A percentile compares a stretch with the other conserved stretches of the same genome.
phyloP scores from a whole-genome alignment of 2,888 invertebrate genomes.

The Drosophila suboccidentalis region DNA sequence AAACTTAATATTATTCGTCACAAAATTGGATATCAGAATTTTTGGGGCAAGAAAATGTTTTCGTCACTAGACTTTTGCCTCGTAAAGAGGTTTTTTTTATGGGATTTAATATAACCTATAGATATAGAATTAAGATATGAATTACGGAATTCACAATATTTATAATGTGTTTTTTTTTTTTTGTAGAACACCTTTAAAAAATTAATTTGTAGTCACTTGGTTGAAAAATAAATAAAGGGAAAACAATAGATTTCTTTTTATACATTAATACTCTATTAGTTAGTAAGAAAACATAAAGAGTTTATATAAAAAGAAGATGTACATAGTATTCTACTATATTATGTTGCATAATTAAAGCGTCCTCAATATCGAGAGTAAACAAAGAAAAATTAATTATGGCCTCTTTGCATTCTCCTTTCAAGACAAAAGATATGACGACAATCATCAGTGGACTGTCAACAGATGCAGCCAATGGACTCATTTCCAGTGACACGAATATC shows the following conservation, averaged over 20 bases:
- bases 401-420: conserved; percentile 10
- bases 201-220: too few relatives aligned
- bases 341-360: conserved; percentile 15
- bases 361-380: conserved; percentile 46
- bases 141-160: too few relatives aligned
- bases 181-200: too few relatives aligned
- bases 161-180: too few relatives aligned
- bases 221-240: too few relatives aligned
- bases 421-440: conserved; percentile 21
- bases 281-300: background rate
- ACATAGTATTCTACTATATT: conserved; percentile 7
- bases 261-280: background rate
- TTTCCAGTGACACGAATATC: conserved; percentile 29
- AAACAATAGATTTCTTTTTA: background rate
- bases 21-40: too few relatives aligned
- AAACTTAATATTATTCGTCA: too few relatives aligned
- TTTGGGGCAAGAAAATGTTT: too few relatives aligned
- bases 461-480: background rate
- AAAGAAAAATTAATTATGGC: conserved; percentile 53
- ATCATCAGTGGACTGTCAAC: conserved; percentile 12
- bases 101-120: too few relatives aligned
- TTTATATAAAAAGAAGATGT: background rate
- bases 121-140: too few relatives aligned
- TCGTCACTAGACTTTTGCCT: too few relatives aligned
- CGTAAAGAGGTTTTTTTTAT: too few relatives aligned